Base-by-base conservation (phyloP, 2,888 invertebrate genomes). In the Oxycera nigricornis region DNA sequence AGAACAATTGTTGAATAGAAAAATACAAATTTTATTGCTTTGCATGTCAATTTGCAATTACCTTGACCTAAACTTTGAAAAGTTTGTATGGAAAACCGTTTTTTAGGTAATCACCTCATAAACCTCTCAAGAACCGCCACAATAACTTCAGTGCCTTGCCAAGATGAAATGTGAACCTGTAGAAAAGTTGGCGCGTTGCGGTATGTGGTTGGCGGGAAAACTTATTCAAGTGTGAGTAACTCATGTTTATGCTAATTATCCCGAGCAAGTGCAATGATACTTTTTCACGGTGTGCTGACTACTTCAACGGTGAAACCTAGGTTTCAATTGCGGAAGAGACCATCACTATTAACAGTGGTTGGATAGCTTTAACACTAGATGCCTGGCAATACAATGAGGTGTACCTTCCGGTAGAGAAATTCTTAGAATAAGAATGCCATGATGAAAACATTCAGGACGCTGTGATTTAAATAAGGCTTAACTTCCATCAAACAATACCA, bases 161-260 rank as follows among this genome's bases (percentile, higher is more conserved):
- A 30, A 31, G 70, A 31, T 14, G 31, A 70, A 24, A n/a, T n/a
- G n/a, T n/a, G 46, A 3, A 46, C 6, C 14, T 2, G 46, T 26
- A 26, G 28, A 26, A 26, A 11, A 26, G 9, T 46, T 46, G 46
- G 46, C 17, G 3, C 11, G 17, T 46, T 46, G 35, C 11, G 35
- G 7, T 17, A 14, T 7, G 46, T 14, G 17, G 46, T 14, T 11
- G 14, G 46, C 14, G 17, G 46, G 17, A 39, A 20, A 50, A 50
- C 30, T 30, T 59, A 24, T 22, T 35, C 22, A 59, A 20, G 72
- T 59, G 28, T 68, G 41, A 73, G 61, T 62, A 73, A 61, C 73
- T 73, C 73, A 73, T 73, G 73, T 62, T 73, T 73, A 73, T 62
- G 73, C 61, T 73, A 73, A 73, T 73, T 73, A 73, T 62, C 50